Evolutionary conservation across 2,888 invertebrate genomes (phyloP).

Genomic region (Tryphoninae sp.): DNA sequence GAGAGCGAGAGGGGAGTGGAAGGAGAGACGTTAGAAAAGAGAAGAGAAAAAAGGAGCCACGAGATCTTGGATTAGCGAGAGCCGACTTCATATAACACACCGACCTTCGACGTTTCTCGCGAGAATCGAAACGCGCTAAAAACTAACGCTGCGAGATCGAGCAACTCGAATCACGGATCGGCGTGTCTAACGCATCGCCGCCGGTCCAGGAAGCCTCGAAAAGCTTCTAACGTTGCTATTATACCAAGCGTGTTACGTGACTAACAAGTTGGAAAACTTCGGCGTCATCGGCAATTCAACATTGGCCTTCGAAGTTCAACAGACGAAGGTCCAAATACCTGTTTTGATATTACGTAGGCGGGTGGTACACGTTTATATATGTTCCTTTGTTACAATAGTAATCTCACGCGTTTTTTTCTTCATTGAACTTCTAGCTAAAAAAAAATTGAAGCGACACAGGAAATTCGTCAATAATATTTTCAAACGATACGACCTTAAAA

Average conservation of each 20-base stretch:
- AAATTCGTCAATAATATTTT: too few relatives aligned
- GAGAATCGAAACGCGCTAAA: slow-evolving; percentile 46
- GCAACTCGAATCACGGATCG: slow-evolving; percentile 34
- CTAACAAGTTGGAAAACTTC: slow-evolving; percentile 48
- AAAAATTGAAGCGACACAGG: too few relatives aligned
- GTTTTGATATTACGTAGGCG: background rate
- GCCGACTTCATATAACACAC: background rate
- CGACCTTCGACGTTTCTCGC: slow-evolving; percentile 50
- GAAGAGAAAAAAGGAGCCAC: slow-evolving; percentile 24
- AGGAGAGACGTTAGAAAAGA: slow-evolving; percentile 37
- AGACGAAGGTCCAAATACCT: slow-evolving; percentile 1
- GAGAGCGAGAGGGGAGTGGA: slow-evolving; percentile 5
- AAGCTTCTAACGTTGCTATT: slow-evolving; percentile 18
- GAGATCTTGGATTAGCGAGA: slow-evolving; percentile 51
- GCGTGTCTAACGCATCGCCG: slow-evolving; percentile 47
- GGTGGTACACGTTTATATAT: background rate
- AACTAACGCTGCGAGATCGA: slow-evolving; percentile 38
- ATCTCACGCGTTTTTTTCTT: too few relatives aligned
- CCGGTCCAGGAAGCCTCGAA: slow-evolving; percentile 48
- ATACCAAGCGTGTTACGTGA: slow-evolving; percentile 24
- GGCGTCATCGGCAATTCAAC: slow-evolving; percentile 33
- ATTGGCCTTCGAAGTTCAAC: slow-evolving; percentile 51
- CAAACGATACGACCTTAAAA: too few relatives aligned
- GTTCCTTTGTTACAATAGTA: background rate
- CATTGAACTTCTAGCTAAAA: too few relatives aligned